phyloP scores from a whole-genome alignment of 2,113 vertebrate species.

The Eulemur rufifrons region DNA sequence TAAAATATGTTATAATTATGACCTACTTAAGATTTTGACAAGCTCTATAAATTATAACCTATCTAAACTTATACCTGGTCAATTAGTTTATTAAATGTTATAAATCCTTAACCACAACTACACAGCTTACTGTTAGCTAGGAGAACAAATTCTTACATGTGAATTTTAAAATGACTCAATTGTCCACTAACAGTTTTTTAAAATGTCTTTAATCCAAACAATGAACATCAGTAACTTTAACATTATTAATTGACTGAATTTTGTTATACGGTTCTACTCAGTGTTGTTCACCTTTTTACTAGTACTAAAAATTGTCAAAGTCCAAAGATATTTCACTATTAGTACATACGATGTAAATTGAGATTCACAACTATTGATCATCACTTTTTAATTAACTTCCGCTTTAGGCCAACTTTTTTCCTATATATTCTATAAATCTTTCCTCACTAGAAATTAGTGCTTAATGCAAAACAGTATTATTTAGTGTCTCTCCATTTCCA shows the following conservation, averaged over 20 bases:
- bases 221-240: background rate
- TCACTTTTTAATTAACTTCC: conserved; percentile 17
- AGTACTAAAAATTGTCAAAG: background rate
- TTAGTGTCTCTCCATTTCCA: background rate
- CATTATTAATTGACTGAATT: background rate
- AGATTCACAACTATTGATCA: background rate
- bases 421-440: background rate
- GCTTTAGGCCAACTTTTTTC: background rate
- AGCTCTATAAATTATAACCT: background rate
- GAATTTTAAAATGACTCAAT: background rate
- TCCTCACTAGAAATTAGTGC: background rate
- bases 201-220: background rate
- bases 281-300: background rate
- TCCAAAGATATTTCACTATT: background rate
- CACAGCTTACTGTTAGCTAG: background rate
- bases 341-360: background rate
- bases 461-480: background rate
- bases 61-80: background rate
- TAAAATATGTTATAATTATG: background rate
- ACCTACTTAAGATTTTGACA: conserved; percentile 14
- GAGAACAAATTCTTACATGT: conserved; percentile 2
- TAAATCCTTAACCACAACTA: conserved; percentile 6
- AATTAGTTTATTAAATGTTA: background rate
- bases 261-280: background rate
- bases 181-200: background rate